phyloP scores from a whole-genome alignment of 2,113 vertebrate genomes.

The Ia io region DNA sequence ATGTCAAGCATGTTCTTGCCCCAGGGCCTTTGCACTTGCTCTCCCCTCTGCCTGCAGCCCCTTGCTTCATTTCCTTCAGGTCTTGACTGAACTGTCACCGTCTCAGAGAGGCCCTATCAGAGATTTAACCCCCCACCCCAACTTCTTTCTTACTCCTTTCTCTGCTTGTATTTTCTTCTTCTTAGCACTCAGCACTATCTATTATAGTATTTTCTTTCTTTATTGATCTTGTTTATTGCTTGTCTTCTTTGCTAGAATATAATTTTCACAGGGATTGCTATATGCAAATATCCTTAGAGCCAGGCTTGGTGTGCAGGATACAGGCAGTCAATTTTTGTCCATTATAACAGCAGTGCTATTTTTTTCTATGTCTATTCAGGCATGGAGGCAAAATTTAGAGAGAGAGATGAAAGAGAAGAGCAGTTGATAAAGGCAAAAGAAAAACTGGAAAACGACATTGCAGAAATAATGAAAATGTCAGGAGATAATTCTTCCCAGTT shows the following conservation, averaged over 20 bases:
- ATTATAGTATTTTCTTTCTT: background rate
- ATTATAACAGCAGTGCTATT: background rate
- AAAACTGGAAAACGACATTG: constrained; percentile 93
- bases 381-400: constrained; percentile 89
- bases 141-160: background rate
- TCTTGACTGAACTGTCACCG: background rate
- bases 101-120: background rate
- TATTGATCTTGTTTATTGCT: background rate
- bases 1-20: background rate
- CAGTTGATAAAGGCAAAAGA: constrained; percentile 89
- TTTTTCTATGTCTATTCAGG: constrained; percentile 77
- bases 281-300: background rate
- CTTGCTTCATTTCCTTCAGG: background rate
- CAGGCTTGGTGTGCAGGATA: background rate
- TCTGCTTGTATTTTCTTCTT: background rate
- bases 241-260: background rate
- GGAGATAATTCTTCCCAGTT: constrained; percentile 95
- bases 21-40: background rate
- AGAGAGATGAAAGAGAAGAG: constrained; percentile 87
- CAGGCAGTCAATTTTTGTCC: background rate
- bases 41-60: background rate
- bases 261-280: background rate
- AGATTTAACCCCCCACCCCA: background rate
- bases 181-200: background rate
- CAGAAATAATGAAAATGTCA: constrained; percentile 93